A percentile compares a stretch with the other conserved stretches of the same genome.
Conservation (phyloP, 2,888 invertebrate genomes). For the Sabellastarte sp. region DNA sequence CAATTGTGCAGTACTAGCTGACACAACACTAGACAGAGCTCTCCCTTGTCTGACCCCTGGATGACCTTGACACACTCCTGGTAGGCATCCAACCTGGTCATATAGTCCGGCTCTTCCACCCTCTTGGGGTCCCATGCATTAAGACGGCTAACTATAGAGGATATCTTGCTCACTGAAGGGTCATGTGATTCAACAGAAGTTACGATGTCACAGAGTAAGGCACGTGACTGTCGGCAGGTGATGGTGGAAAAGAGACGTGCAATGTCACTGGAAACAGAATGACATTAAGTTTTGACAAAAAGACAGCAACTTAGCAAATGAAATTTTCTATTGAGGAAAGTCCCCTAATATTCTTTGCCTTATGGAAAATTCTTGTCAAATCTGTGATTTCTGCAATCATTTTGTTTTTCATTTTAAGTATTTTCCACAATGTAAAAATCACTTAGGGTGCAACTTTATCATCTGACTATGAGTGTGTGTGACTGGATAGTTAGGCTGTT, state of each 20-base stretch:
- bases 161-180: not conserved
- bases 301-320: too few relatives aligned
- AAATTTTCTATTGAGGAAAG: too few relatives aligned
- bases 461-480: too few relatives aligned
- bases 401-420: too few relatives aligned
- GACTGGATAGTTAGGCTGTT: too few relatives aligned
- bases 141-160: conserved; percentile 13
- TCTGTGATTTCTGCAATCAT: too few relatives aligned
- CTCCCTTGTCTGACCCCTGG: not conserved
- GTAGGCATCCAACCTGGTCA: conserved; percentile 76
- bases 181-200: not conserved
- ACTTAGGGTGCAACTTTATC: too few relatives aligned
- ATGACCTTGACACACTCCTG: conserved; percentile 63
- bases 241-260: conserved; percentile 74
- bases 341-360: too few relatives aligned
- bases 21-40: conserved; percentile 17
- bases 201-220: conserved; percentile 67
- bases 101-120: conserved; percentile 93
- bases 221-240: conserved; percentile 68
- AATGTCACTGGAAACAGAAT: conserved; percentile 60
- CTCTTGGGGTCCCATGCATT: conserved; percentile 85
- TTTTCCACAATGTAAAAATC: too few relatives aligned
- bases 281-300: too few relatives aligned
- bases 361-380: too few relatives aligned
- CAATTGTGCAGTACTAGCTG: conserved; percentile 74